These are phyloP conservation scores for Ophion ellenae DNA, from an alignment of 2,888 invertebrate genomes.

Conservation along the genomic window DNA sequence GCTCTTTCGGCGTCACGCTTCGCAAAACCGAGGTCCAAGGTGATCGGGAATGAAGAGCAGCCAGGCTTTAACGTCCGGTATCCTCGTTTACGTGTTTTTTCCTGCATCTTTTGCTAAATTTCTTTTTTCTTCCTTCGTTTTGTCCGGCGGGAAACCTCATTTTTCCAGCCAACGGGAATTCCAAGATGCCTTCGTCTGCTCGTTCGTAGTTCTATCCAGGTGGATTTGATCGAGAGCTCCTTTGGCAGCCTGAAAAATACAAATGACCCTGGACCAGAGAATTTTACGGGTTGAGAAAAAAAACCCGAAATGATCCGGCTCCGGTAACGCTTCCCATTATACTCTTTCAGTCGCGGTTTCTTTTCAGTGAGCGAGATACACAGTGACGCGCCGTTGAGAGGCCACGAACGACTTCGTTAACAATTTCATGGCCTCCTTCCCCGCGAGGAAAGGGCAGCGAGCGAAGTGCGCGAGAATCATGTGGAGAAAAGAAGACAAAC, in stretches of 20 bases:
- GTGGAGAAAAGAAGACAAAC: slow-evolving; percentile 19
- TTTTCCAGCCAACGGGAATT: not conserved
- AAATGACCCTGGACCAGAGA: not conserved
- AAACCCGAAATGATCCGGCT: not conserved
- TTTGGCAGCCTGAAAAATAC: not conserved
- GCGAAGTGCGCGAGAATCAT: slow-evolving; percentile 8
- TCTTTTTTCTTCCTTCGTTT: slow-evolving; percentile 22
- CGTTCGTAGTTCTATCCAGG: too few species aligned
- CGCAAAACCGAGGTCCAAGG: slow-evolving; percentile 53
- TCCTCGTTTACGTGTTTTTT: slow-evolving; percentile 61
- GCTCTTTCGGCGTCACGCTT: slow-evolving; percentile 57
- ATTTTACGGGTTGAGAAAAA: not conserved
- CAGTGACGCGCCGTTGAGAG: not conserved
- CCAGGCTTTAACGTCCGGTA: slow-evolving; percentile 43
- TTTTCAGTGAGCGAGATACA: not conserved
- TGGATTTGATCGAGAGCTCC: not conserved
- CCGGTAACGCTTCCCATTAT: not conserved
- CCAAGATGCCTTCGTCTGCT: not conserved
- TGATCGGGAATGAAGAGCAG: slow-evolving; percentile 51
- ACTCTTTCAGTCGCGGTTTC: not conserved
- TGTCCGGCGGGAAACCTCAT: not conserved
- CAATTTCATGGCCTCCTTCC: slow-evolving; percentile 23
- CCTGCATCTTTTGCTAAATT: slow-evolving; percentile 15
- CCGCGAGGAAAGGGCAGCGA: not conserved
- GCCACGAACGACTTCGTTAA: slow-evolving; percentile 30